Percentiles rank a stretch among this genome's conserved stretches.
phyloP scores from a whole-genome alignment of 2,888 invertebrate genomes.

The Cephonodes hylas region DNA sequence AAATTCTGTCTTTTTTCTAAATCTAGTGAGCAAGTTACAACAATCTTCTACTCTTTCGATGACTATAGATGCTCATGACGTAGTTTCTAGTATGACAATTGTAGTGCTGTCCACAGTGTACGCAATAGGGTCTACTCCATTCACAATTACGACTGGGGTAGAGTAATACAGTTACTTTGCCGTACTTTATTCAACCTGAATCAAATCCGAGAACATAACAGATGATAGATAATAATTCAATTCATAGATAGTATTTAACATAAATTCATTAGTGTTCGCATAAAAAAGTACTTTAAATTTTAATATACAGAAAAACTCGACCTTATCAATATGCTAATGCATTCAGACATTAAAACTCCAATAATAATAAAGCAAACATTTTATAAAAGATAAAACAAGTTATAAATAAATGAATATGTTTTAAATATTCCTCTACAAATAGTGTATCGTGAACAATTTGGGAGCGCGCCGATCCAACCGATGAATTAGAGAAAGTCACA shows the following conservation, averaged over 20 bases:
- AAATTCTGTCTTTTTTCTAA: too few relatives aligned
- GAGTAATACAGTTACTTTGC: too few relatives aligned
- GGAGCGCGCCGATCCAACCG: not conserved
- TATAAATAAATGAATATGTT: not conserved
- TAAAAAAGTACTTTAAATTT: not conserved
- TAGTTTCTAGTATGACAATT: too few relatives aligned
- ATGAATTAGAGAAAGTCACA: slow-evolving; percentile 10
- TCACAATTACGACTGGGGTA: too few relatives aligned
- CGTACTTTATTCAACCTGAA: too few relatives aligned
- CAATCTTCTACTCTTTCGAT: too few relatives aligned
- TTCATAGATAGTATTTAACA: not conserved
- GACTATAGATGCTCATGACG: too few relatives aligned
- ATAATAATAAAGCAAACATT: not conserved
- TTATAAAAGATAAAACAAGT: not conserved
- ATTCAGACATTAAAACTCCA: not conserved
- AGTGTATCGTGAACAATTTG: not conserved
- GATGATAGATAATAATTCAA: not conserved
- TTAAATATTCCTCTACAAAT: not conserved
- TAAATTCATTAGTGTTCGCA: not conserved
- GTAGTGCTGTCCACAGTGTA: too few relatives aligned
- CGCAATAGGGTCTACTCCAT: too few relatives aligned
- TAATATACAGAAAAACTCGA: not conserved
- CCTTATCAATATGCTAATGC: not conserved
- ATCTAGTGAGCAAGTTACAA: too few relatives aligned
- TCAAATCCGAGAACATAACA: not conserved